Evolutionary conservation across 2,797 vertebrate genomes (phyloP).

Genomic region (Anisognathus igniventris): DNA sequence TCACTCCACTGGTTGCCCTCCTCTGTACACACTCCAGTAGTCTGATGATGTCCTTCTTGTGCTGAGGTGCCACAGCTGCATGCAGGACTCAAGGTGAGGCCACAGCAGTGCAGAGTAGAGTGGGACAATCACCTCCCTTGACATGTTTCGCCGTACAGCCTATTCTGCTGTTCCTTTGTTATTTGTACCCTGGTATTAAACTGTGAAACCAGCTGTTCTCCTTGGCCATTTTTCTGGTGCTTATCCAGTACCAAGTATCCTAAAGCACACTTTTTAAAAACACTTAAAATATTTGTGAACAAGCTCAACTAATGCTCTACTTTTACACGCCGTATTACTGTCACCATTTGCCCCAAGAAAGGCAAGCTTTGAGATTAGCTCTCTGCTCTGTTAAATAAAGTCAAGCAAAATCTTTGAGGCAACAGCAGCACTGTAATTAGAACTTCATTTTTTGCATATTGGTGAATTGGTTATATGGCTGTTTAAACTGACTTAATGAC

Average conservation of each 20-base stretch:
- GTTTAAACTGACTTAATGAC: background rate
- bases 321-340: background rate
- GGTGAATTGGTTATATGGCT: background rate
- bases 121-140: accelerated
- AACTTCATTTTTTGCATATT: background rate
- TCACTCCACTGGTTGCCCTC: accelerated
- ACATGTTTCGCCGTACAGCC: background rate
- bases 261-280: background rate
- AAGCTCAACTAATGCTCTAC: background rate
- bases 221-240: background rate
- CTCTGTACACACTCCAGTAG: background rate
- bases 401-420: background rate
- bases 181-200: background rate
- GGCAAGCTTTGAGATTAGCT: background rate
- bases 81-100: background rate
- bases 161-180: background rate
- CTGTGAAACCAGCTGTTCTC: background rate
- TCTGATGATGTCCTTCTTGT: background rate
- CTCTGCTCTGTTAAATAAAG: background rate
- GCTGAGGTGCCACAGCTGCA: background rate
- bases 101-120: accelerated
- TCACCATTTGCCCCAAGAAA: background rate
- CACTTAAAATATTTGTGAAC: background rate
- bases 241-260: background rate
- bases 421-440: background rate